Conservation (phyloP, 2,113 vertebrate genomes). For the Mormyrus lacerda region DNA sequence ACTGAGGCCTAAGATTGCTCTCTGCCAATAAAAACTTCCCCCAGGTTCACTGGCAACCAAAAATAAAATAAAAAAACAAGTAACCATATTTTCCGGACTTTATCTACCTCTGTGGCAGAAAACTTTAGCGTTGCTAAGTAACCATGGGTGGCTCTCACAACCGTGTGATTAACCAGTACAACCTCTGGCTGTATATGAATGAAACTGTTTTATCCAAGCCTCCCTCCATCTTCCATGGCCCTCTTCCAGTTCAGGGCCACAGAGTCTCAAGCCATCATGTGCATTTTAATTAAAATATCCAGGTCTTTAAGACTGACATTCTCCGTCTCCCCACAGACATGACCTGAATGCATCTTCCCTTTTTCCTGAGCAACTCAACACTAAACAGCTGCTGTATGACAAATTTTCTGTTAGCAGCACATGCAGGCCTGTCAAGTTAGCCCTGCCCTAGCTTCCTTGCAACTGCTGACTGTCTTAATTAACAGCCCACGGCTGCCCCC, state of each 20-base stretch:
- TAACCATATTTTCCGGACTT: not conserved
- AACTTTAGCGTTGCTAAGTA: slow-evolving; percentile 16
- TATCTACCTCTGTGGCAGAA: not conserved
- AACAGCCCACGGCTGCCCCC: slow-evolving; percentile 41
- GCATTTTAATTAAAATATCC: not conserved
- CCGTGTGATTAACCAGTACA: not conserved
- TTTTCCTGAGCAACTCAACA: not conserved
- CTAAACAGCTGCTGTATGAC: slow-evolving; percentile 22
- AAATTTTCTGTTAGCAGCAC: slow-evolving; percentile 33
- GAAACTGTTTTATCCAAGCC: not conserved
- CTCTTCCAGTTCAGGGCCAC: not conserved
- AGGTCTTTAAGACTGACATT: not conserved
- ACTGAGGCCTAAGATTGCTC: not conserved
- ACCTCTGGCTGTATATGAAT: not conserved
- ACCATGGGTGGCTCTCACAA: not conserved
- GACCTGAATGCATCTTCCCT: not conserved
- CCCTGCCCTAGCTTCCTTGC: slow-evolving; percentile 43
- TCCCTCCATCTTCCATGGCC: not conserved
- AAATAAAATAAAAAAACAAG: not conserved
- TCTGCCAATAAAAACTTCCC: not conserved
- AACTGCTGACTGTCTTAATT: slow-evolving; percentile 52
- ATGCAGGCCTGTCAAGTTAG: slow-evolving; percentile 30
- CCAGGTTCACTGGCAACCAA: not conserved
- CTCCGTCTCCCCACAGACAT: not conserved
- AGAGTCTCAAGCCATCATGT: not conserved